phyloP scores from a whole-genome alignment of 2,113 vertebrate species.

The Ramphastos sulfuratus region DNA sequence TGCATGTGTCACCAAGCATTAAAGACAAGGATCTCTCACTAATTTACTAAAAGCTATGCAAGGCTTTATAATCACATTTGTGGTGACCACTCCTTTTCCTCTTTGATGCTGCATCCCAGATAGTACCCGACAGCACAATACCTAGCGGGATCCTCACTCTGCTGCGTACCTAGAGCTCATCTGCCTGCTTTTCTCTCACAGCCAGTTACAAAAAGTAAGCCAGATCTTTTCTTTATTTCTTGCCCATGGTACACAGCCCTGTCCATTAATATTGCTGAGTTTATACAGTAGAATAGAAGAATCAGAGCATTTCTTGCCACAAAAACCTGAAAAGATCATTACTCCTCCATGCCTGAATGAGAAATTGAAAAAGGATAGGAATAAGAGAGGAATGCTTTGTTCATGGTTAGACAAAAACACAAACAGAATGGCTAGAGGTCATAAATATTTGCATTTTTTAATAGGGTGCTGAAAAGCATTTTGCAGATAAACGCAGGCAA shows the following conservation, averaged over 20 bases:
- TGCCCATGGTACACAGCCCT: neutral
- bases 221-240: neutral
- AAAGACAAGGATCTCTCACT: neutral
- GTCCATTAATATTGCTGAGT: neutral
- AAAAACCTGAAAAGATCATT: neutral
- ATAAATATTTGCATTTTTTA: slow-evolving; percentile 5
- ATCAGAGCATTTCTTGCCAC: neutral
- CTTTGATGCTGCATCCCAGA: slow-evolving; percentile 18
- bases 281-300: neutral
- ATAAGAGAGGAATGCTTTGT: neutral
- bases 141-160: neutral
- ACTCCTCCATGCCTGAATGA: neutral
- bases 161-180: neutral
- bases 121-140: neutral
- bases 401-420: neutral
- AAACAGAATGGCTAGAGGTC: neutral
- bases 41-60: slow-evolving; percentile 20
- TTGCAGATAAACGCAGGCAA: neutral
- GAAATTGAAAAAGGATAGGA: neutral
- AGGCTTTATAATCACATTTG: slow-evolving; percentile 4
- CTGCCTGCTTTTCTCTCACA: neutral
- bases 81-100: neutral
- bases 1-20: slow-evolving; percentile 15
- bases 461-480: neutral
- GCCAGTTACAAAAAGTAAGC: neutral